A percentile compares a stretch with the other conserved stretches of the same genome.
These are phyloP conservation scores for Congeria kusceri DNA, from an alignment of 2,888 invertebrate species.

Conservation along the genomic window DNA sequence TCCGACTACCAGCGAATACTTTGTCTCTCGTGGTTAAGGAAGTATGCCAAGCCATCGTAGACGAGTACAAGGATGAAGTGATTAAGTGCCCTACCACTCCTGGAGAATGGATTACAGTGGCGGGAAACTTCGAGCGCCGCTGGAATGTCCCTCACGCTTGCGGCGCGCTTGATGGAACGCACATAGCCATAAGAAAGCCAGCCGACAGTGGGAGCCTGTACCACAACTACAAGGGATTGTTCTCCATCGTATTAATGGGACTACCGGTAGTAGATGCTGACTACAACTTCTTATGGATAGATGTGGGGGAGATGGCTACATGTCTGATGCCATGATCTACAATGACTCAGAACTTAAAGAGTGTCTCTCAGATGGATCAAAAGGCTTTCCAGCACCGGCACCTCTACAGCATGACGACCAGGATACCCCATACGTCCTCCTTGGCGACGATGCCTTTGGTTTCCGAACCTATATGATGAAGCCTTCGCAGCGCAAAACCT, in stretches of 20 bases:
- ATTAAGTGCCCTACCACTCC: slow-evolving; percentile 49
- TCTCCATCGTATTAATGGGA: slow-evolving; percentile 50
- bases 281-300: slow-evolving; percentile 46
- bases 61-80: too few relatives aligned
- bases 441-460: too few relatives aligned
- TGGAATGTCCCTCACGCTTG: slow-evolving; percentile 68
- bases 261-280: slow-evolving; percentile 66
- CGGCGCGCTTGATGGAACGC: slow-evolving; percentile 70
- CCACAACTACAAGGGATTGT: slow-evolving; percentile 65
- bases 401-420: too few relatives aligned
- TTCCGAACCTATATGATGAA: slow-evolving; percentile 67
- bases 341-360: slow-evolving; percentile 58
- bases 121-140: slow-evolving; percentile 45
- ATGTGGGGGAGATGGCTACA: slow-evolving; percentile 43
- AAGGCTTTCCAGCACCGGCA: too few relatives aligned
- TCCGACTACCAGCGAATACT: too few relatives aligned
- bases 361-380: too few relatives aligned
- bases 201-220: slow-evolving; percentile 56
- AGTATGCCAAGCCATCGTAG: too few relatives aligned
- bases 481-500: slow-evolving; percentile 59
- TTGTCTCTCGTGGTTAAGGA: too few relatives aligned
- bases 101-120: slow-evolving; percentile 60
- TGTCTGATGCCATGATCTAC: slow-evolving; percentile 55
- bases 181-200: slow-evolving; percentile 60
- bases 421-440: slow-evolving; percentile 61